Base-by-base conservation (phyloP, 2,888 invertebrate species). In the Syrphus vitripennis region DNA sequence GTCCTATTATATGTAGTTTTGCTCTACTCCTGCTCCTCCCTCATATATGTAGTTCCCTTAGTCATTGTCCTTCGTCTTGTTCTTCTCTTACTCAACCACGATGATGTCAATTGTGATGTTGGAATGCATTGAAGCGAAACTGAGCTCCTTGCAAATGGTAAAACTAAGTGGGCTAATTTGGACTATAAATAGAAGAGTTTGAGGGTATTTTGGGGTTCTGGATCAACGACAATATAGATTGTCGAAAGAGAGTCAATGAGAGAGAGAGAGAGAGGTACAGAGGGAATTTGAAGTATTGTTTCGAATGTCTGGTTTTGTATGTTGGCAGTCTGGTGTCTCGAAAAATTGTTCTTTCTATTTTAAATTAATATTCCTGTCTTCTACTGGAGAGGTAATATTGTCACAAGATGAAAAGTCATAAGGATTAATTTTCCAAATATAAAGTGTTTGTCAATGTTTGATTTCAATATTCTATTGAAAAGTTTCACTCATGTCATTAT, bases 141-240 rank as follows among this genome's bases (percentile, higher is more conserved):
- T 14, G 16, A 63, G 42, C 42, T 69, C 37, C 79, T 70, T 75
- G 83, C 74, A 79, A 83, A 83, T 83, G 79, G 69, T 57, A 79
- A 69, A 57, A 75, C 70, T 75, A 83, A 79, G 75, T 83, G 83
- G 55, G 69, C 79, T 83, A 75, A 83, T 79, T 83, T 65, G 6
- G 37, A 50, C 40, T 42, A 63, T 45, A 75, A 61, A 72, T 21
- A 63, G 40, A 24, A 61, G 70, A 31, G 40, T 53, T 45, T 40
- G 63, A 19, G 31, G n/a, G 19, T 31, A 16, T 19, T 48, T 65
- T 53, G 31, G 19, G 12, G 48, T 5, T 34, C 3, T 50, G 12
- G 50, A 67, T 50, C 50, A 50, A 29, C 50, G 26, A 34, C n/a
- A n/a, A n/a, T n/a, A n/a, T 63, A 42, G 29, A 42, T 63, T 63